Evolutionary conservation across 2,797 vertebrate species (phyloP).

Genomic region (Molossus molossus): DNA sequence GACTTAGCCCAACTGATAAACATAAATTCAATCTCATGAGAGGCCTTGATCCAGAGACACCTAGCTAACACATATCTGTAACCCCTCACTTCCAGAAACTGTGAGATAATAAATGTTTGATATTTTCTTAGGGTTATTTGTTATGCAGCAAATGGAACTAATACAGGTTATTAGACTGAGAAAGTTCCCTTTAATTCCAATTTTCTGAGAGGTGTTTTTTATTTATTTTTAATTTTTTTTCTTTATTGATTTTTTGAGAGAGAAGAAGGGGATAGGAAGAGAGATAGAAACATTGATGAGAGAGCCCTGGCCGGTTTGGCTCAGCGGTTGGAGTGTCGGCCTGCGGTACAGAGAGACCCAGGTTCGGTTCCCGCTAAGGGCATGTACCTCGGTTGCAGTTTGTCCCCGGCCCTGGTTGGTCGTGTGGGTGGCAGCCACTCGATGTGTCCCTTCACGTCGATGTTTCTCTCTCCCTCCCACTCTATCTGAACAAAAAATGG

Average conservation of each 20-base stretch:
- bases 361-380: no score
- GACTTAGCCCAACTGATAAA: not conserved
- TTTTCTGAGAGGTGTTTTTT: not conserved
- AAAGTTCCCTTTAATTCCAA: conserved; percentile 21
- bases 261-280: no score
- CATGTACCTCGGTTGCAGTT: no score
- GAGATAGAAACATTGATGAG: not conserved
- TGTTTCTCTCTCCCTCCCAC: no score
- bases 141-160: not conserved
- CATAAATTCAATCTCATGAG: not conserved
- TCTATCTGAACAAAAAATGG: no score
- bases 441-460: no score
- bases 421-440: no score
- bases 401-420: no score
- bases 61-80: not conserved
- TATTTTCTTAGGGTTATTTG: not conserved
- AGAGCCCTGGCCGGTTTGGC: no score
- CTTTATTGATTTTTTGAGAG: no score
- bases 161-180: not conserved
- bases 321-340: no score
- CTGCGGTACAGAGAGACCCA: no score
- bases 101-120: not conserved
- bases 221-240: not conserved
- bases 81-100: not conserved
- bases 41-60: not conserved